These are phyloP conservation scores for Forbesichthys papilliferus DNA, from an alignment of 2,113 vertebrate species.

Conservation along the genomic window DNA sequence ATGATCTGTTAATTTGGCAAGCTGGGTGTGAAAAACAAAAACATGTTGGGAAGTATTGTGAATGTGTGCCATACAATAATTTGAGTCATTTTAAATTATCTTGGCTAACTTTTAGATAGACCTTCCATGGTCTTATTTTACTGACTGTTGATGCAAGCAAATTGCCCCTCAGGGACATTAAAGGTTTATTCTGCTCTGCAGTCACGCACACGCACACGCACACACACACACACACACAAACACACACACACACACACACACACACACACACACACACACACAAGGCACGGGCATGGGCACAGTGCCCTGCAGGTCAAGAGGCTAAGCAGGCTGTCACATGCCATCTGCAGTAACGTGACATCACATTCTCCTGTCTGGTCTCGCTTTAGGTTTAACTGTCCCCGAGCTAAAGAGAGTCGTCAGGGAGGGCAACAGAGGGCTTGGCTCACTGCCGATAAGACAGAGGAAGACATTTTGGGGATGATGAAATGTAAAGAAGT, in stretches of 20 bases:
- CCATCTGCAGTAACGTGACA: constrained; percentile 49
- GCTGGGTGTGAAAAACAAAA: too few relatives aligned
- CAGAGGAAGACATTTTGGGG: background rate
- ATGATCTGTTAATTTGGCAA: too few relatives aligned
- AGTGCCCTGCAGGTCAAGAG: constrained; percentile 38
- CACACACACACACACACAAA: too few relatives aligned
- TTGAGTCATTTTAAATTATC: too few relatives aligned
- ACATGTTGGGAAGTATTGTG: too few relatives aligned
- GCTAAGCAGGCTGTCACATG: constrained; percentile 60
- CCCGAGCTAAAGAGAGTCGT: constrained; percentile 39
- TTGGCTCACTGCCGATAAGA: constrained; percentile 3
- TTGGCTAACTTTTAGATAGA: too few relatives aligned
- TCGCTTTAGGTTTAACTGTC: constrained; percentile 17
- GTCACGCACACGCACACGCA: too few relatives aligned
- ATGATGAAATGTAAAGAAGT: background rate
- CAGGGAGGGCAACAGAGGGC: constrained; percentile 22
- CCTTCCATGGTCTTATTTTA: constrained; percentile 6
- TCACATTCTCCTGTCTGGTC: constrained; percentile 42
- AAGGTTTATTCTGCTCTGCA: too few relatives aligned
- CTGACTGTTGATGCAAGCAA: background rate
- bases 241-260: background rate
- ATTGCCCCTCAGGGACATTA: constrained; percentile 16
- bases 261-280: background rate
- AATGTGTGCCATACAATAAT: too few relatives aligned
- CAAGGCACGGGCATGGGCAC: constrained; percentile 4